Evolutionary conservation across 2,797 vertebrate genomes (phyloP), one percentile per base, ranked within the genome.

Genomic region (Chrysocyon brachyurus): DNA sequence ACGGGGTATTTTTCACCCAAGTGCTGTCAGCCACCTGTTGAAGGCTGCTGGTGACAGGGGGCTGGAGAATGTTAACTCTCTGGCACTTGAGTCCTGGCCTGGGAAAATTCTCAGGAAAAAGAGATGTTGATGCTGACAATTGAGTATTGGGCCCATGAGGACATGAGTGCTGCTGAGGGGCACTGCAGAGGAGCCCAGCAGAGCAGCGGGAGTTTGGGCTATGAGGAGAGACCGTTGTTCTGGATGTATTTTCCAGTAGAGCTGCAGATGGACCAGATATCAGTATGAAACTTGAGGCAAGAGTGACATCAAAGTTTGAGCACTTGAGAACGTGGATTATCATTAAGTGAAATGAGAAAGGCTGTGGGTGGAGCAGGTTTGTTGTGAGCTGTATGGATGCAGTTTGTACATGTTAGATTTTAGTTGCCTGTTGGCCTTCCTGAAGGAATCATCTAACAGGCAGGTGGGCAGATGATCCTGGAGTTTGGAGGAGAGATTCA

Each of bases 111-210:
- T 70, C 49, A 3, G 40, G 46, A 5, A 24, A 26, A 28, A 26
- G 28, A 75, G 24, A 3, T 2, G 17, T 3, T 6, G 22, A 22
- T 17, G 11, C 75, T 14, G 46, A 61, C 12, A 2, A 0, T 8
- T 16, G 57, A 9, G 19, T 40, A 3, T 19, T 22, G n/a, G 49
- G 22, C 59, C 36, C 16, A 21, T 19, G 56, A 14, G 33, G 56
- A 5, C 14, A 1, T 22, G n/a, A 46, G 22, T 28, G 14, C 36
- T 5, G 4, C 17, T 5, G 16, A 52, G 61, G n/a, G 2, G 17
- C 19, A 4, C 24, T 15, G 26, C 87, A 17, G 17, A 46, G 8
- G 70, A n/a, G 66, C n/a, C 6, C 2, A 40, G 24, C 21, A n/a
- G 3, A 52, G 70, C 56, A 19, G 12, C 70, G 57, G 33, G 49